Percentiles rank a stretch among this genome's conserved stretches.
These are phyloP conservation scores for Agriopis marginaria DNA, from an alignment of 2,888 invertebrate genomes.

Conservation along the genomic window DNA sequence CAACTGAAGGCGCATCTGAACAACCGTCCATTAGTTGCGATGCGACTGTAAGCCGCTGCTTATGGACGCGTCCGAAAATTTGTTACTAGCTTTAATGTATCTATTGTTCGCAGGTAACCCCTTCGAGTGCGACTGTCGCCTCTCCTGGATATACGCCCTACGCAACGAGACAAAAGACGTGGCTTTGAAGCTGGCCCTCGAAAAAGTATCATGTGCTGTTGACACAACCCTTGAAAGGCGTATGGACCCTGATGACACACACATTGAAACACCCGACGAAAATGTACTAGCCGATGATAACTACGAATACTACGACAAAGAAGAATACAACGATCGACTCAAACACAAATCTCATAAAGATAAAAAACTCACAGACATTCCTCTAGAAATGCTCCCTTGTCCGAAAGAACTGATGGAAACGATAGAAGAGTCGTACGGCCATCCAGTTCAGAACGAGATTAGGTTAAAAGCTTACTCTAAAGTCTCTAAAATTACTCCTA, in stretches of 20 bases:
- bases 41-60: no score
- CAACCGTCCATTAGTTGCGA: no score
- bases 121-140: constrained; percentile 93
- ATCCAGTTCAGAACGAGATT: constrained; percentile 81
- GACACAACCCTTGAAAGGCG: constrained; percentile 73
- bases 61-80: no score
- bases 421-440: constrained; percentile 77
- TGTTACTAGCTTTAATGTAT: background rate
- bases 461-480: constrained; percentile 77
- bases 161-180: constrained; percentile 91
- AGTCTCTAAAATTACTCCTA: constrained; percentile 59
- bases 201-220: constrained; percentile 90
- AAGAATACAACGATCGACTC: constrained; percentile 67
- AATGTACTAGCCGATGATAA: constrained; percentile 70
- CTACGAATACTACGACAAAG: constrained; percentile 79
- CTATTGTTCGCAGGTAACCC: constrained; percentile 89
- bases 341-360: constrained; percentile 64
- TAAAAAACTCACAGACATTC: constrained; percentile 74
- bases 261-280: constrained; percentile 55
- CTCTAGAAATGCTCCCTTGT: constrained; percentile 77
- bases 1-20: no score
- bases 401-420: constrained; percentile 79
- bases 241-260: constrained; percentile 60
- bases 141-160: constrained; percentile 92
- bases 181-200: constrained; percentile 88